Conservation (phyloP, 2,113 vertebrate species). For the Enhydra lutris region DNA sequence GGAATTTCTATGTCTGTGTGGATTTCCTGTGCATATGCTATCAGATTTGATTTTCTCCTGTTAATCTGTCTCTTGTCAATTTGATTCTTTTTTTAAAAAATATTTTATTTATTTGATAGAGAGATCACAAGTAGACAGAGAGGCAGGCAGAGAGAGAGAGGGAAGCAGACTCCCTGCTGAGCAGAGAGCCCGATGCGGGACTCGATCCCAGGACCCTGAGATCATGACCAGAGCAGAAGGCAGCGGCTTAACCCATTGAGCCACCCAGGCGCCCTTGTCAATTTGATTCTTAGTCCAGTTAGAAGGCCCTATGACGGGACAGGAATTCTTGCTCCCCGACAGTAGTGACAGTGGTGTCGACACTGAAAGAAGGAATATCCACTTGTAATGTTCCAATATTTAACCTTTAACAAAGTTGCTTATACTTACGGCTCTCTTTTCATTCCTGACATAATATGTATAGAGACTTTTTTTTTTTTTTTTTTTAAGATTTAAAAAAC, state of each 20-base stretch:
- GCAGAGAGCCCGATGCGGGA: too few species aligned
- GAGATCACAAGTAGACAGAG: too few species aligned
- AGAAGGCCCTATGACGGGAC: not conserved
- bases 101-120: too few species aligned
- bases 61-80: not conserved
- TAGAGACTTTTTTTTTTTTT: not conserved
- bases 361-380: not conserved
- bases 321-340: not conserved
- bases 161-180: too few species aligned
- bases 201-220: too few species aligned
- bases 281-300: not conserved
- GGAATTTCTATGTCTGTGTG: not conserved
- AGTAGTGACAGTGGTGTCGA: not conserved
- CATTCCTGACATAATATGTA: not conserved
- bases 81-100: too few species aligned
- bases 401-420: not conserved
- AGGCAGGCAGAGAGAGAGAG: too few species aligned
- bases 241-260: too few species aligned
- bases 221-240: too few species aligned
- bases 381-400: not conserved
- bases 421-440: not conserved
- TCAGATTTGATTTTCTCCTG: not conserved
- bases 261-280: too few species aligned
- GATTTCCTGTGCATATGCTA: not conserved
- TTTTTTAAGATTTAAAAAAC: too few species aligned